phyloP scores from a whole-genome alignment of 2,797 vertebrate species.

The Microchirus variegatus region DNA sequence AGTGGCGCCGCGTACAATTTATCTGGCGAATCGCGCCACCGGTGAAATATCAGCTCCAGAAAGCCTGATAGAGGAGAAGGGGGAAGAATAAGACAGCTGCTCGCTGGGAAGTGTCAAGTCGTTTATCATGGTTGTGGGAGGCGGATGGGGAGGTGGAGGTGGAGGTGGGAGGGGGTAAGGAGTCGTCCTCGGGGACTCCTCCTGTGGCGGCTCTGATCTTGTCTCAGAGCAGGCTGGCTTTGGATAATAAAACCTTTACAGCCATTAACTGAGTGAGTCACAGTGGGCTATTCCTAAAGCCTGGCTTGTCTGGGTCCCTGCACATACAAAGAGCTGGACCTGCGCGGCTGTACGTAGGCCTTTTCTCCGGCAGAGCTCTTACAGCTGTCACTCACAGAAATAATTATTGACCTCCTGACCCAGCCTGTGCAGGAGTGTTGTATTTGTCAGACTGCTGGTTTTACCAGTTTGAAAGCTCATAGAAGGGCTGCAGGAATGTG shows the following conservation, averaged over 20 bases:
- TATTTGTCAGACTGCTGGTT: slow-evolving; percentile 45
- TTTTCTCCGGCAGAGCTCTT: slow-evolving; percentile 36
- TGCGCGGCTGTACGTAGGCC: slow-evolving; percentile 13
- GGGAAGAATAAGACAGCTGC: slow-evolving; percentile 48
- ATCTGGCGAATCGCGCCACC: slow-evolving; percentile 28
- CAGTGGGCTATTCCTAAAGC: slow-evolving; percentile 45
- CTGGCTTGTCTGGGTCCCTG: slow-evolving; percentile 29
- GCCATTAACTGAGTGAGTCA: slow-evolving; percentile 61
- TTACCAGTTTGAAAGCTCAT: slow-evolving; percentile 41
- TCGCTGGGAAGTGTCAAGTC: slow-evolving; percentile 59
- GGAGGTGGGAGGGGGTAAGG: slow-evolving; percentile 35
- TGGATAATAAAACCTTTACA: slow-evolving; percentile 71
- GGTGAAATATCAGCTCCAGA: slow-evolving; percentile 17
- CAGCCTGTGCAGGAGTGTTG: slow-evolving; percentile 37
- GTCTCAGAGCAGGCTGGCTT: slow-evolving; percentile 49
- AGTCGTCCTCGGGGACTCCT: slow-evolving; percentile 55
- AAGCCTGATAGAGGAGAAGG: slow-evolving; percentile 17
- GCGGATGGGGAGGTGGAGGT: slow-evolving; percentile 24
- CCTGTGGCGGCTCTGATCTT: slow-evolving; percentile 66
- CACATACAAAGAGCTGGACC: slow-evolving; percentile 18
- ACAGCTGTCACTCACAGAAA: slow-evolving; percentile 58
- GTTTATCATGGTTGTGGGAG: slow-evolving; percentile 63
- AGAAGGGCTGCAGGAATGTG: slow-evolving; percentile 17
- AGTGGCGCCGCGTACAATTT: slow-evolving; percentile 22
- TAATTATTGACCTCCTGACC: slow-evolving; percentile 51